Base-by-base conservation (phyloP, 2,113 vertebrate genomes). In the Lamprologus ornatipinnis region DNA sequence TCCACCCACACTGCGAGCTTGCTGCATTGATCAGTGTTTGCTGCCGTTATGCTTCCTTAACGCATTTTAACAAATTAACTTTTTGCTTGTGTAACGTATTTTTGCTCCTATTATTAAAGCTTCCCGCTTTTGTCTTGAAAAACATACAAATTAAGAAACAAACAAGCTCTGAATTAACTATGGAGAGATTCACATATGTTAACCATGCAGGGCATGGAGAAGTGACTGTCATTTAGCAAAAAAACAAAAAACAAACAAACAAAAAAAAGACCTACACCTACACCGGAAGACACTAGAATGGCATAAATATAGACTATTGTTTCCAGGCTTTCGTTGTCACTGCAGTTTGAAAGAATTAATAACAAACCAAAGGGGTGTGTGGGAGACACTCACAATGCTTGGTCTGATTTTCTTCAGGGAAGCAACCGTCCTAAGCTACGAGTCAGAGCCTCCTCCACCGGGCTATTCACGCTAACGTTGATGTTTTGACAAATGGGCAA, bases 401-500 rank as follows among this genome's bases (percentile, higher is more conserved):
- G 78, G 91, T 92, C 86, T 87, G 88, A 83, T 87, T 93, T 89
- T 87, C 89, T 88, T 85, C 80, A 47, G 88, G 88, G 86, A 90
- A 91, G 65, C 92, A 82, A 86, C 14, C 12, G 23, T 86, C 85
- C 42, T 21, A 31, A 82, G 40, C 86, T 31, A 19, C 79, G 13
- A 54, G 23, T 85, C 60, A 65, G 47, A 70, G 23, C 82, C 82
- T 88, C 92, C 83, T 90, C 81, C 89, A 51, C 57, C 7, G 80
- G 90, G 85, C 85, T 42, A 63, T 88, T 90, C 88, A 89, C 15
- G 42, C 73, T 87, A 88, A 75, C 70, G 87, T 63, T 88, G 85
- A 86, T 89, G 89, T 91, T 94, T 92, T 88, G 91, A 93, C 94
- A 93, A 93, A 93, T 83, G 75, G 51, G 91, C 89, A 92, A 87